Evolutionary conservation across 1,140 invertebrate species (phyloP), one percentile per base, ranked within the genome.

Genomic region (Papilio machaon): DNA sequence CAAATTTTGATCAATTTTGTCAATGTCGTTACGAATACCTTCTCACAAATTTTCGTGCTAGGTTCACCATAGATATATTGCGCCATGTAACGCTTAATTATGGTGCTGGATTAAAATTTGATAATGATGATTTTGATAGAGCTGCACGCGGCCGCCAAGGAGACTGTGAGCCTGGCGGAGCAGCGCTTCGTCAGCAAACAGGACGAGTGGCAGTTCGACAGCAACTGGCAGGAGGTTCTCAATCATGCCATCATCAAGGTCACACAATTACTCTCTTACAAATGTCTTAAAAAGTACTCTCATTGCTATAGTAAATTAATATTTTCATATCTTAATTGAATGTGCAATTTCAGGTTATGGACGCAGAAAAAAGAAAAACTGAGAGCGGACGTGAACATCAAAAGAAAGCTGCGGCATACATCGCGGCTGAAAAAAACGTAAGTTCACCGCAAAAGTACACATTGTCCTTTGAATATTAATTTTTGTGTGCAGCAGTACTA

Each of bases 191-290:
- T 98, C 85, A 97, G 96, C 88, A 97, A 97, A 90, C 96, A 97
- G 84, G 96, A 97, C 87, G 97, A 97, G 90, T 97, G 97, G 96
- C 96, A 97, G 91, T 98, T 97, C 82, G 98, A 98, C 94, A 97
- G 97, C 87, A 97, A 98, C 82, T 99, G 98, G 97, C 98, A 99
- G 91, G 98, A 99, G 93, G 98, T 98, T 96, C 95, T 99, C 73
- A 99, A 99, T 95, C 98, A 99, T 95, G 98, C 98, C 19, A 98
- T 98, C 73, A 97, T 97, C 84, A 97, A 97, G 95, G 97, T 98
- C 81, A 47, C 38, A 43, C 19, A 64, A 54, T 7, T 15, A 60
- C n/a, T 15, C 11, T 7, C 19, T 15, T 19, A 23, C 58, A 23
- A 2, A 43, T 43, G 4, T 6, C 2, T 43, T 43, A 43, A 43